phyloP scores from a whole-genome alignment of 2,113 vertebrate species.

The Mola mola region DNA sequence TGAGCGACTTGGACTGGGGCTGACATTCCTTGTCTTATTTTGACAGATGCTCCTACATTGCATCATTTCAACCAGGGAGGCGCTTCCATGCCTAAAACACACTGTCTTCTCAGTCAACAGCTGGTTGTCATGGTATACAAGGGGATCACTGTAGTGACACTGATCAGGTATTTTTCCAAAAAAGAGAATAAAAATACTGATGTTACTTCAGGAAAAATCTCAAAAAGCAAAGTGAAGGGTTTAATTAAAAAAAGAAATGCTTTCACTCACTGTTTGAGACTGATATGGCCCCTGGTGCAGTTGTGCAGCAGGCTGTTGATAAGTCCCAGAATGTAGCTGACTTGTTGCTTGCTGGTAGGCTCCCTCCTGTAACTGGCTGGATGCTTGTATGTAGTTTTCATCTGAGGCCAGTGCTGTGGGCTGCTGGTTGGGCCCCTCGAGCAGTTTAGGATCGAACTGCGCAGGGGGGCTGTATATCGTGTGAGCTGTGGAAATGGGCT shows the following conservation, averaged over 20 bases:
- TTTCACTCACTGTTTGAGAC: slow-evolving; percentile 78
- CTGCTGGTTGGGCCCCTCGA: slow-evolving; percentile 71
- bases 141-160: slow-evolving; percentile 60
- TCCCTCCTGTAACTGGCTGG: slow-evolving; percentile 74
- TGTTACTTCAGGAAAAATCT: slow-evolving; percentile 32
- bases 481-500: slow-evolving; percentile 78
- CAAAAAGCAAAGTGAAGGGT: slow-evolving; percentile 11
- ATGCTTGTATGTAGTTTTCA: slow-evolving; percentile 68
- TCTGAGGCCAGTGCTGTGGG: slow-evolving; percentile 77
- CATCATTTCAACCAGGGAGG: slow-evolving; percentile 62
- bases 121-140: slow-evolving; percentile 53
- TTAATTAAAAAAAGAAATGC: slow-evolving; percentile 1
- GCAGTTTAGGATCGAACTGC: slow-evolving; percentile 72
- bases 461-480: slow-evolving; percentile 74
- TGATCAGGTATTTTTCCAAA: slow-evolving; percentile 48
- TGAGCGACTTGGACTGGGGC: slow-evolving; percentile 19
- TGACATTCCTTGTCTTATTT: slow-evolving; percentile 24
- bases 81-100: slow-evolving; percentile 61
- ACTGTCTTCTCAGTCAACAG: slow-evolving; percentile 34
- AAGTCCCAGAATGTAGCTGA: slow-evolving; percentile 62
- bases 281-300: slow-evolving; percentile 73
- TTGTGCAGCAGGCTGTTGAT: slow-evolving; percentile 63
- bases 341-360: slow-evolving; percentile 59
- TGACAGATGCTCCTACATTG: slow-evolving; percentile 50
- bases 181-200: slow-evolving; percentile 49